These are phyloP conservation scores for Typhlomys cinereus DNA, from an alignment of 2,113 vertebrate species.

Conservation along the genomic window DNA sequence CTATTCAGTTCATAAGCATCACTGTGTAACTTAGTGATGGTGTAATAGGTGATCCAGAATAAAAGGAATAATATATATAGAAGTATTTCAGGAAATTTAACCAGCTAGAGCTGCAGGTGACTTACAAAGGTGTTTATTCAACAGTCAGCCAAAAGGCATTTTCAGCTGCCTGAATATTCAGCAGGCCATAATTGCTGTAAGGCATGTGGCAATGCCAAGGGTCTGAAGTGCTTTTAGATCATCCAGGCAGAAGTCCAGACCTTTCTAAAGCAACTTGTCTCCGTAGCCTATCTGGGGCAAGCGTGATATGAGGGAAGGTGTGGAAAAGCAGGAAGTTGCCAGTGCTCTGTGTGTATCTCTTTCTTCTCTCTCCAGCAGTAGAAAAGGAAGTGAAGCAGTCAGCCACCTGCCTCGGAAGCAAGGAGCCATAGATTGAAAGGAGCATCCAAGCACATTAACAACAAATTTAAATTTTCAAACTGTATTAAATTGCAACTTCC, in stretches of 20 bases:
- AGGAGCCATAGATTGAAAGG: not conserved
- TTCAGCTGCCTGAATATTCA: conserved; percentile 17
- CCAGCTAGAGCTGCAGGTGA: conserved; percentile 35
- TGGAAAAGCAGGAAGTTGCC: not conserved
- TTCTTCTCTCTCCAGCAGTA: not conserved
- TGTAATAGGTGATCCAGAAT: conserved; percentile 26
- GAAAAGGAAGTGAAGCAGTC: not conserved
- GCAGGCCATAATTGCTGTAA: not conserved
- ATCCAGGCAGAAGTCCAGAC: not conserved
- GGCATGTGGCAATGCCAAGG: not conserved
- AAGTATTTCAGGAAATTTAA: conserved; percentile 24
- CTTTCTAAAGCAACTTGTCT: not conserved
- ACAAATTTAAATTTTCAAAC: not conserved
- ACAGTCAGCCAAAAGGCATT: conserved; percentile 15
- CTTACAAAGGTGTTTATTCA: conserved; percentile 1
- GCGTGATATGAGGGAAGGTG: not conserved
- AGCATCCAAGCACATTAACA: not conserved
- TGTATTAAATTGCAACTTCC: not conserved
- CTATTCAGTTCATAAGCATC: not conserved
- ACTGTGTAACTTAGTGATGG: not conserved
- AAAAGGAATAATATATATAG: conserved; percentile 16
- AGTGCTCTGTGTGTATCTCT: not conserved
- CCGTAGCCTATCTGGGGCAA: not conserved
- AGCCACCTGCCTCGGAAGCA: not conserved
- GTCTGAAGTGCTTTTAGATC: not conserved